Percentiles rank a stretch among this genome's conserved stretches.
These are phyloP conservation scores for Rhinoderma darwinii DNA, from an alignment of 2,113 vertebrate genomes.

Conservation along the genomic window DNA sequence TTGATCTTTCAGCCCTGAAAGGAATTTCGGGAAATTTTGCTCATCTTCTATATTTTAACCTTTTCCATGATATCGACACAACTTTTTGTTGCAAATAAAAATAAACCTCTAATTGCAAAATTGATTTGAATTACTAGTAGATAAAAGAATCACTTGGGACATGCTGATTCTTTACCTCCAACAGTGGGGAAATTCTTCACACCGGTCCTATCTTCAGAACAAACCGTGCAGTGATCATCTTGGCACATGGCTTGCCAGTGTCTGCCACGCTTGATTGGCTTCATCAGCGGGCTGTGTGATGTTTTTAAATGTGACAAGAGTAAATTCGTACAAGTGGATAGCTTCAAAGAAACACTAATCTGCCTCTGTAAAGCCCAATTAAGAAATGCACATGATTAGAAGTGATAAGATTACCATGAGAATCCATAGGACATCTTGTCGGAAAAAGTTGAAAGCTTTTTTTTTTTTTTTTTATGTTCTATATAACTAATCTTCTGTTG, in stretches of 20 bases:
- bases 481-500: neutral
- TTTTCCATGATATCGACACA: no score
- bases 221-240: slow-evolving; percentile 38
- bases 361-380: neutral
- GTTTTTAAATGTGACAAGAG: slow-evolving; percentile 24
- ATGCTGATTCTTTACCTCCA: neutral
- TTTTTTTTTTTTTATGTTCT: neutral
- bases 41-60: no score
- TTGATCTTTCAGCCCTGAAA: no score
- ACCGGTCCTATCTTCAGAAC: neutral
- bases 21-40: no score
- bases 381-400: neutral
- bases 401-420: neutral
- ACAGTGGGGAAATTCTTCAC: neutral
- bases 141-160: neutral
- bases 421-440: neutral
- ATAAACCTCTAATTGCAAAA: neutral
- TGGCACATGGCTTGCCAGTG: slow-evolving; percentile 15
- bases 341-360: neutral
- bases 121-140: neutral
- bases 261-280: slow-evolving; percentile 29
- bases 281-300: neutral
- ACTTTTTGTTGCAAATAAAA: neutral
- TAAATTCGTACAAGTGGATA: slow-evolving; percentile 2
- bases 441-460: neutral